Conservation (phyloP, 2,113 vertebrate genomes). For the Polyodon spathula region DNA sequence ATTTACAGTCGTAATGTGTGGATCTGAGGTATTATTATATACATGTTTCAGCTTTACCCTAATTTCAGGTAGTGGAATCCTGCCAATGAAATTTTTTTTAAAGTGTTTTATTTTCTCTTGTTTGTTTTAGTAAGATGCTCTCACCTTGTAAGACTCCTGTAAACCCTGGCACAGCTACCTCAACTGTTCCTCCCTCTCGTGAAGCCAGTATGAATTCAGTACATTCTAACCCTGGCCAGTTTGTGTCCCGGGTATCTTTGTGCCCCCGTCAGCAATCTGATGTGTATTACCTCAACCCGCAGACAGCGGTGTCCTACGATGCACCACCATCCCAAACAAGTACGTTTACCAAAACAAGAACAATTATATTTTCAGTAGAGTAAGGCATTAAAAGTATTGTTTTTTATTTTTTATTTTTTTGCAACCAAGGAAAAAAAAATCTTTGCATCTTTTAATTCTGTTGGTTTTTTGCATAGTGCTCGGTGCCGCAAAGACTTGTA, state of each 20-base stretch:
- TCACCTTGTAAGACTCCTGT: slow-evolving; percentile 79
- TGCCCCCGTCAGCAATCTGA: slow-evolving; percentile 73
- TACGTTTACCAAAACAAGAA: no score
- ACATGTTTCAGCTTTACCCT: no score
- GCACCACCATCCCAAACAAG: slow-evolving; percentile 64
- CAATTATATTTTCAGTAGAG: no score
- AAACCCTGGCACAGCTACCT: slow-evolving; percentile 65
- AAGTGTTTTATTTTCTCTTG: slow-evolving; percentile 29
- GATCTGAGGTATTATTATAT: no score
- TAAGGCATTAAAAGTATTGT: no score
- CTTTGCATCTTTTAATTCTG: no score
- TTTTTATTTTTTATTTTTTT: no score
- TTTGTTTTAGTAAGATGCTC: slow-evolving; percentile 32
- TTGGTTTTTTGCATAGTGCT: no score
- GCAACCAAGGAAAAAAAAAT: no score
- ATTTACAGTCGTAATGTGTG: no score
- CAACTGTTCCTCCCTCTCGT: slow-evolving; percentile 58
- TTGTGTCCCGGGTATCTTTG: slow-evolving; percentile 63
- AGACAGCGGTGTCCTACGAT: slow-evolving; percentile 67
- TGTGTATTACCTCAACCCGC: slow-evolving; percentile 78
- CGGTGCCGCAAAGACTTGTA: no score
- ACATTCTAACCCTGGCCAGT: slow-evolving; percentile 66
- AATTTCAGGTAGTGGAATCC: background rate
- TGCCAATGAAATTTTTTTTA: background rate
- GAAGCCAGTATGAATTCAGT: slow-evolving; percentile 60